Conservation (phyloP, 2,797 vertebrate species). For the Hozukius guyotensis region DNA sequence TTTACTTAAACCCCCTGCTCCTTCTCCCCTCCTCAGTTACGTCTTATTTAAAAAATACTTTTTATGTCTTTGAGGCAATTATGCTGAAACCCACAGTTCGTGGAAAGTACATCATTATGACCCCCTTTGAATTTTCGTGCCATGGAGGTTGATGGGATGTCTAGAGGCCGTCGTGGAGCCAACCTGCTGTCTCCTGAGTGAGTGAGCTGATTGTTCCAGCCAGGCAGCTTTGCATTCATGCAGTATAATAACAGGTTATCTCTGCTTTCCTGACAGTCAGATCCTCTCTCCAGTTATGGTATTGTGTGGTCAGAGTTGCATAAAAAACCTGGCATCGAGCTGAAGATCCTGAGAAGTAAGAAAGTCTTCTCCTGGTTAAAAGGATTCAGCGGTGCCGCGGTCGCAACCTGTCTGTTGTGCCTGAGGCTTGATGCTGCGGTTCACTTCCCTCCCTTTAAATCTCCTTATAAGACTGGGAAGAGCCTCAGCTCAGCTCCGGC, state of each 20-base stretch:
- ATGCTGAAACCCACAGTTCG: slow-evolving; percentile 55
- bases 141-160: slow-evolving; percentile 28
- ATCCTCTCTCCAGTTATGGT: slow-evolving; percentile 41
- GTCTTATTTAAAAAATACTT: slow-evolving; percentile 12
- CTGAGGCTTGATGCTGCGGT: slow-evolving; percentile 29
- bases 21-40: slow-evolving; percentile 21
- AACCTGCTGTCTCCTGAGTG: slow-evolving; percentile 52
- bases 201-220: slow-evolving; percentile 48
- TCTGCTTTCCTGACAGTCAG: slow-evolving; percentile 47
- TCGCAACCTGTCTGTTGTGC: slow-evolving; percentile 28
- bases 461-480: not conserved
- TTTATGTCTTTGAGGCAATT: slow-evolving; percentile 56
- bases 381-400: slow-evolving; percentile 14
- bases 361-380: slow-evolving; percentile 25
- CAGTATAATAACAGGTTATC: slow-evolving; percentile 73
- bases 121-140: slow-evolving; percentile 41
- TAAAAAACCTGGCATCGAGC: slow-evolving; percentile 26
- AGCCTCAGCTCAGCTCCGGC: not conserved
- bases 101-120: slow-evolving; percentile 65
- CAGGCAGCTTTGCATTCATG: slow-evolving; percentile 50
- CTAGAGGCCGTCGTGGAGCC: slow-evolving; percentile 40
- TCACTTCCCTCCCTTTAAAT: slow-evolving; percentile 21
- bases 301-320: slow-evolving; percentile 55
- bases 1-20: slow-evolving; percentile 50
- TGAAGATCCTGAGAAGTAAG: slow-evolving; percentile 33